These are phyloP conservation scores for Daboia siamensis DNA, from an alignment of 2,113 vertebrate species.

Conservation along the genomic window DNA sequence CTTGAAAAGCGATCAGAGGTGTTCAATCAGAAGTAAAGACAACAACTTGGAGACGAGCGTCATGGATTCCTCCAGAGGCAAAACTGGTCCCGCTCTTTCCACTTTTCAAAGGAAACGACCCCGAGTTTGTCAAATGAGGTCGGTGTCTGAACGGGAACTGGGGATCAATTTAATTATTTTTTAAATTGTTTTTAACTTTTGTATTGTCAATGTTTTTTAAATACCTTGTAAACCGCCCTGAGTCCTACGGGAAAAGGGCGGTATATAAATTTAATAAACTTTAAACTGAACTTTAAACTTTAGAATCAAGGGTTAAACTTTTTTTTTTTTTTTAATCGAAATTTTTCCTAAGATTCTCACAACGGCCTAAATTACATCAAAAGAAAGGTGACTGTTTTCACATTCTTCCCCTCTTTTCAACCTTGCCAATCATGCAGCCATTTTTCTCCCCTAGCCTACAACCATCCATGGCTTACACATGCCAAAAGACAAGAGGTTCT, in stretches of 20 bases:
- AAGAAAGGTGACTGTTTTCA: not conserved
- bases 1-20: not conserved
- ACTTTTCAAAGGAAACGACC: not conserved
- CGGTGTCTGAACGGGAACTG: not conserved
- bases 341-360: not conserved
- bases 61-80: not conserved
- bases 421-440: not conserved
- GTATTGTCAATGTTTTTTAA: too few species aligned
- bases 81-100: not conserved
- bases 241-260: too few species aligned
- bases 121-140: not conserved
- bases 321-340: not conserved
- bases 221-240: too few species aligned
- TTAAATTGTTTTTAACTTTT: too few species aligned
- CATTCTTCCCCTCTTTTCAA: not conserved
- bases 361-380: not conserved
- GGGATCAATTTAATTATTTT: too few species aligned
- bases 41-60: not conserved
- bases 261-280: too few species aligned
- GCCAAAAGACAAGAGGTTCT: not conserved
- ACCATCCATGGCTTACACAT: not conserved
- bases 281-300: too few species aligned
- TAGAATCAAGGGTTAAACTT: not conserved
- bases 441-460: not conserved
- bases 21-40: not conserved